Conservation (phyloP, 2,797 vertebrate genomes). For the Meda fulgida region DNA sequence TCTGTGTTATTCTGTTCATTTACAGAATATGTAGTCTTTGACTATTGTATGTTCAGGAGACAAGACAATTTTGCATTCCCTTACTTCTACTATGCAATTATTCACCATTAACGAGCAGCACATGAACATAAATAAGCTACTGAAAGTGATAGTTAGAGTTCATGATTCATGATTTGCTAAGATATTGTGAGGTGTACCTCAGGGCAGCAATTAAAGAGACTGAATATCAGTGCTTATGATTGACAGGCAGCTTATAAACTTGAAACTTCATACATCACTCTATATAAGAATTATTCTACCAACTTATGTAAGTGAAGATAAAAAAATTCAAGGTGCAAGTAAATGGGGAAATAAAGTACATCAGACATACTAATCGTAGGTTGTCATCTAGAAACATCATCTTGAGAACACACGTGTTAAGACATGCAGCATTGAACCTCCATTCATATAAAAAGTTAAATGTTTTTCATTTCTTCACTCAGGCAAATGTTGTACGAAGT, state of each 20-base stretch:
- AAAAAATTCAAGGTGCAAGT: neutral
- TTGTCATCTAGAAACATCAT: conserved; percentile 32
- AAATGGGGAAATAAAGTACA: conserved; percentile 29
- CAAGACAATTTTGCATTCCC: conserved; percentile 56
- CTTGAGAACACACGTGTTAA: conserved; percentile 32
- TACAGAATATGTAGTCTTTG: neutral
- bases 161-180: conserved; percentile 46
- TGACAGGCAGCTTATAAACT: conserved; percentile 45
- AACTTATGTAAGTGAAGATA: conserved; percentile 1
- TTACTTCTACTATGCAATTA: conserved; percentile 49
- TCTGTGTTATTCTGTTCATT: neutral
- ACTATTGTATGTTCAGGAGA: neutral
- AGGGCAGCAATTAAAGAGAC: conserved; percentile 51
- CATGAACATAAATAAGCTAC: conserved; percentile 37
- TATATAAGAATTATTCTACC: conserved; percentile 8
- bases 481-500: conserved; percentile 40
- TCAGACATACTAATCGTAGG: conserved; percentile 58
- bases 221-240: conserved; percentile 39
- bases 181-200: conserved; percentile 42
- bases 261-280: conserved; percentile 3
- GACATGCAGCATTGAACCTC: conserved; percentile 45
- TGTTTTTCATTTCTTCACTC: conserved; percentile 48
- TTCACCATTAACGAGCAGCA: conserved; percentile 26
- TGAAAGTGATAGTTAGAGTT: conserved; percentile 51
- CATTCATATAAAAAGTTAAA: neutral